These are phyloP conservation scores for Adela reaumurella DNA, from an alignment of 2,888 invertebrate genomes.

Conservation along the genomic window DNA sequence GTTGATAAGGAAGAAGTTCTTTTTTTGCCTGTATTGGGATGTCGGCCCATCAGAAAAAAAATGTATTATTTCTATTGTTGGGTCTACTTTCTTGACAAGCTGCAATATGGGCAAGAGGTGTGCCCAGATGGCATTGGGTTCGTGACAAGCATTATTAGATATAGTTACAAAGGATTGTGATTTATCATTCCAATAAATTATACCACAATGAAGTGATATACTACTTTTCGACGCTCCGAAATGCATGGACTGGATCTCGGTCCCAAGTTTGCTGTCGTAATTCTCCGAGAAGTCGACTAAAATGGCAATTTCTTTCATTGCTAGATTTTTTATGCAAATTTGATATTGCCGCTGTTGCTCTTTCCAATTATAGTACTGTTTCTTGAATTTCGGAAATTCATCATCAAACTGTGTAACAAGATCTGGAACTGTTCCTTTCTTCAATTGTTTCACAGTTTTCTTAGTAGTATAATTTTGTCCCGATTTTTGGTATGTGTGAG, in stretches of 20 bases:
- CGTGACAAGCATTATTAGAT: constrained; percentile 1
- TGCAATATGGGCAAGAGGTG: constrained; percentile 1
- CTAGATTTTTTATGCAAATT: constrained; percentile 1
- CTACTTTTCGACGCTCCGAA: not conserved
- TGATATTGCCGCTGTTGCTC: constrained; percentile 2
- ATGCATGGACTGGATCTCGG: not conserved
- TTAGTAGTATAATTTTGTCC: constrained; percentile 1
- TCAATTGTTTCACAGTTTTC: constrained; percentile 3
- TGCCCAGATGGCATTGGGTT: constrained; percentile 5
- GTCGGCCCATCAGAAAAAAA: constrained; percentile 14
- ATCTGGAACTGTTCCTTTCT: not conserved
- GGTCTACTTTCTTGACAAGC: not conserved
- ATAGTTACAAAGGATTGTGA: constrained; percentile 9
- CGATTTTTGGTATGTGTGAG: constrained; percentile 1
- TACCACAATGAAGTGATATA: constrained; percentile 1
- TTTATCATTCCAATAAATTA: constrained; percentile 5
- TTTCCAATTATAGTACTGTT: not conserved
- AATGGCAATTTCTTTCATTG: not conserved
- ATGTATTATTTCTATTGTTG: constrained; percentile 4
- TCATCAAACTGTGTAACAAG: not conserved
- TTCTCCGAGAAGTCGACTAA: not conserved
- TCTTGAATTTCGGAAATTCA: constrained; percentile 1
- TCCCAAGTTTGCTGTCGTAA: not conserved
- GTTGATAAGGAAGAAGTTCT: constrained; percentile 10
- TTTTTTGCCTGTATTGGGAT: constrained; percentile 13